These are phyloP conservation scores for Heterodera filipjevi DNA, from an alignment of 2,888 invertebrate species.

Conservation along the genomic window DNA sequence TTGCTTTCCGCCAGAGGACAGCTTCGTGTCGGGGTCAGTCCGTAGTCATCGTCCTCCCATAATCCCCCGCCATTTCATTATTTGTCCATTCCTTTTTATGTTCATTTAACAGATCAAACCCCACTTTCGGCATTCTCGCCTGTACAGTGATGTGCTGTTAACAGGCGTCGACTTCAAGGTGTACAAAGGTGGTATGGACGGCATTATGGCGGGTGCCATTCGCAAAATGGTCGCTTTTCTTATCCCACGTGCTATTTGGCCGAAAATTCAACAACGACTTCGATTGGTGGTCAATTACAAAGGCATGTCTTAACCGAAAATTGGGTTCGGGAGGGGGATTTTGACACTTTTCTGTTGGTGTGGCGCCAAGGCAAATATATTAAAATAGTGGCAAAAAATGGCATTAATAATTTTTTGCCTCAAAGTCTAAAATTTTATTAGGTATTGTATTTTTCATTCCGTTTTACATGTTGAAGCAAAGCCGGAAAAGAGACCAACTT, in stretches of 20 bases:
- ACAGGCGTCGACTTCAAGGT: slow-evolving; percentile 64
- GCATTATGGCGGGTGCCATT: slow-evolving; percentile 56
- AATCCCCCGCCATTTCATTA: background rate
- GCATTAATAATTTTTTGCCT: too few species aligned
- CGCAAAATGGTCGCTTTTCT: slow-evolving; percentile 57
- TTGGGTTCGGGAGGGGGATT: too few species aligned
- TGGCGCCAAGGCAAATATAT: too few species aligned
- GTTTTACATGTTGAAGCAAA: too few species aligned
- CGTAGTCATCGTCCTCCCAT: background rate
- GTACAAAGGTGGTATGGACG: slow-evolving; percentile 58
- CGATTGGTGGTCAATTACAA: slow-evolving; percentile 61
- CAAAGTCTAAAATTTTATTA: too few species aligned
- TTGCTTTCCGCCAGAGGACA: slow-evolving; percentile 55
- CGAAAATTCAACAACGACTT: slow-evolving; percentile 61
- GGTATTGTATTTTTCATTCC: too few species aligned
- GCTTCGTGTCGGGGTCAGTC: slow-evolving; percentile 55
- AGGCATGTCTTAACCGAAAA: slow-evolving; percentile 42
- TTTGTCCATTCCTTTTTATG: background rate
- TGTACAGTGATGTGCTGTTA: slow-evolving; percentile 61
- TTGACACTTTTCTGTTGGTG: too few species aligned
- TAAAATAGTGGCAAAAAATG: too few species aligned
- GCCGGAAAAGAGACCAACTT: too few species aligned
- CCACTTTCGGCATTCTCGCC: slow-evolving; percentile 54
- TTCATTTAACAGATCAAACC: slow-evolving; percentile 55
- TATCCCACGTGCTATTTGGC: slow-evolving; percentile 63